A percentile compares a stretch with the other conserved stretches of the same genome.
Conservation (phyloP, 2,113 vertebrate genomes). For the Acrocephalus kingi region DNA sequence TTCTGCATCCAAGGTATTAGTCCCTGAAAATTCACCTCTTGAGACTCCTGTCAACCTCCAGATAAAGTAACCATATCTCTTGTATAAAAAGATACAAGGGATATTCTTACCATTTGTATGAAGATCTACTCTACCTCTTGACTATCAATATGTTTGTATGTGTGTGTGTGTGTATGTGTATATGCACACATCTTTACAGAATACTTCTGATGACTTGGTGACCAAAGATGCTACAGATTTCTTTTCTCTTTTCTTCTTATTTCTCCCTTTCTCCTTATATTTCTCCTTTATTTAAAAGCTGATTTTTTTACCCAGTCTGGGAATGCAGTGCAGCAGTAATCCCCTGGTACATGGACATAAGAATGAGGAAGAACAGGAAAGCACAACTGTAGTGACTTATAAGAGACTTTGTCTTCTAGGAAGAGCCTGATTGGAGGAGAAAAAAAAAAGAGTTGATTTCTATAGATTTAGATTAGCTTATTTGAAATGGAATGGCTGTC, state of each 20-base stretch:
- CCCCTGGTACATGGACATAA: neutral
- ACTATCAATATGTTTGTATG: neutral
- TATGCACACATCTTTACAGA: neutral
- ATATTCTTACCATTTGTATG: neutral
- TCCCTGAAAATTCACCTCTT: neutral
- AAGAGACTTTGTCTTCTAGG: neutral
- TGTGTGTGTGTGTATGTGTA: accelerated
- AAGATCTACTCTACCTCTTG: neutral
- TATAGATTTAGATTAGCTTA: neutral
- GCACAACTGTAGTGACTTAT: neutral
- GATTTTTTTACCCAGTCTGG: neutral
- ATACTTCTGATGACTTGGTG: neutral
- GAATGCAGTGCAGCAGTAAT: neutral
- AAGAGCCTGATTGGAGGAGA: neutral
- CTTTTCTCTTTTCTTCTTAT: neutral
- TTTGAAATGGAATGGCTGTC: neutral
- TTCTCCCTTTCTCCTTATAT: neutral
- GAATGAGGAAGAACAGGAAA: neutral
- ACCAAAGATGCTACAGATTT: neutral
- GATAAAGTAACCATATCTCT: neutral
- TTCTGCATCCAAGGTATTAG: neutral
- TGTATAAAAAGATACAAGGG: neutral
- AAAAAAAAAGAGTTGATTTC: neutral
- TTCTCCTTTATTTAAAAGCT: neutral
- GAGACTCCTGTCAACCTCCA: neutral